Conservation (phyloP, 35 echinoderm and acorn worm species). For the Ptychodera flava region DNA sequence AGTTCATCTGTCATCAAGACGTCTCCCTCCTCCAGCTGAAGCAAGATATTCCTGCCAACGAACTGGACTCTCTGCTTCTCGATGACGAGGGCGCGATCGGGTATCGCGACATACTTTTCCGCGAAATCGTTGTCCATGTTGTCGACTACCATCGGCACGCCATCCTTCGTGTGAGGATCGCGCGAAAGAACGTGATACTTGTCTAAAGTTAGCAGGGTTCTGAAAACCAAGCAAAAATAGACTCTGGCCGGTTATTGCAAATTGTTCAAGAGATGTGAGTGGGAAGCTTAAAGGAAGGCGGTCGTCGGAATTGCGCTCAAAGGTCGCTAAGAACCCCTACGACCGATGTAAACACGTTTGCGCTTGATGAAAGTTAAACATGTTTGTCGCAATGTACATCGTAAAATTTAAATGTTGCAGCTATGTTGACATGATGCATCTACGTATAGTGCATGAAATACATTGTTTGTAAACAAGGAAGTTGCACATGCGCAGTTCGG, state of each 20-base stretch:
- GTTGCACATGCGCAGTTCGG: too few relatives aligned
- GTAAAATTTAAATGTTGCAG: not conserved
- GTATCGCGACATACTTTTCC: conserved; percentile 3
- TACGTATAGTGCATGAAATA: too few relatives aligned
- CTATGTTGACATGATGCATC: too few relatives aligned
- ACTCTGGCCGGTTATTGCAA: not conserved
- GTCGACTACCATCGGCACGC: conserved; percentile 30
- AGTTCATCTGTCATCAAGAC: conserved; percentile 32
- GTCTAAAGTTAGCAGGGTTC: not conserved
- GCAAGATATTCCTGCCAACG: conserved; percentile 26
- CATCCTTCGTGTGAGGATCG: conserved; percentile 14
- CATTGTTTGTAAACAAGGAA: too few relatives aligned
- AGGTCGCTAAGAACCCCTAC: not conserved
- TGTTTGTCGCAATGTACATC: not conserved
- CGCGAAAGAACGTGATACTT: conserved; percentile 8
- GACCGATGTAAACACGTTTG: not conserved
- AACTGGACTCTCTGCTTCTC: conserved; percentile 7
- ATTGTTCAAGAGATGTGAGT: not conserved
- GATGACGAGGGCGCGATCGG: conserved; percentile 22
- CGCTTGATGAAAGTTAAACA: not conserved
- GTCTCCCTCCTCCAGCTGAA: conserved; percentile 18
- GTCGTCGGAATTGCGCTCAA: not conserved
- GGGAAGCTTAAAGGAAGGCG: not conserved
- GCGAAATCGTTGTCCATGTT: conserved; percentile 42
- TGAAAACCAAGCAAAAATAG: not conserved